These are phyloP conservation scores for Lasaia peninsularis DNA, from an alignment of 1,140 invertebrate species.

Conservation along the genomic window DNA sequence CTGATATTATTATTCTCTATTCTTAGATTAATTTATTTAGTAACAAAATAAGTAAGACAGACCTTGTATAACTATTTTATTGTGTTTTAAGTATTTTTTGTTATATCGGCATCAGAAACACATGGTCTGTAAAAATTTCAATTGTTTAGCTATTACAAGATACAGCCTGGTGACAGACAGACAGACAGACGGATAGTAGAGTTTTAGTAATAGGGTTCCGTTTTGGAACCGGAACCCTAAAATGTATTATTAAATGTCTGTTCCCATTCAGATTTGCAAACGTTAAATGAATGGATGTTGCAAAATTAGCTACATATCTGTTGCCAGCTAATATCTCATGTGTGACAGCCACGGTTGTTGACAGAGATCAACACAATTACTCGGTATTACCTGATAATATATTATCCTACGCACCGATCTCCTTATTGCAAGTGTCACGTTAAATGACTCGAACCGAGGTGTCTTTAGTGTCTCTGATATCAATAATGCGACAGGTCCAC, in stretches of 20 bases:
- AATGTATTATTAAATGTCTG: no score
- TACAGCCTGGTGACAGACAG: no score
- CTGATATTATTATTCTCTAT: no score
- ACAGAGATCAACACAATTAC: conserved; percentile 65
- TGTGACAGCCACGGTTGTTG: conserved; percentile 50
- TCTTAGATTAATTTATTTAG: no score
- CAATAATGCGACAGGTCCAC: conserved; percentile 19
- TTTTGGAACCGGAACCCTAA: no score
- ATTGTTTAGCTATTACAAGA: no score
- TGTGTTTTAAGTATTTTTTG: no score
- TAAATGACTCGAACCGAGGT: conserved; percentile 44
- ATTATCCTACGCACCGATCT: conserved; percentile 50
- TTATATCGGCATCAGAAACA: no score
- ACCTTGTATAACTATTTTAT: no score
- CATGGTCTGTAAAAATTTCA: no score
- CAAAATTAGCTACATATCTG: conserved; percentile 63
- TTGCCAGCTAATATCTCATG: conserved; percentile 67
- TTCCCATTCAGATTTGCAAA: conserved; percentile 56
- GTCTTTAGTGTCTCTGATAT: conserved; percentile 35
- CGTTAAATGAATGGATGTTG: conserved; percentile 64
- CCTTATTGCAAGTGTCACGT: conserved; percentile 47
- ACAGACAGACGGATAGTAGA: conserved; percentile 25
- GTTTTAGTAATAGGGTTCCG: no score
- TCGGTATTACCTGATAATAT: conserved; percentile 63
- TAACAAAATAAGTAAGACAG: no score